These are phyloP conservation scores for Cheilosia urbana DNA, from an alignment of 2,888 invertebrate species.

Conservation along the genomic window DNA sequence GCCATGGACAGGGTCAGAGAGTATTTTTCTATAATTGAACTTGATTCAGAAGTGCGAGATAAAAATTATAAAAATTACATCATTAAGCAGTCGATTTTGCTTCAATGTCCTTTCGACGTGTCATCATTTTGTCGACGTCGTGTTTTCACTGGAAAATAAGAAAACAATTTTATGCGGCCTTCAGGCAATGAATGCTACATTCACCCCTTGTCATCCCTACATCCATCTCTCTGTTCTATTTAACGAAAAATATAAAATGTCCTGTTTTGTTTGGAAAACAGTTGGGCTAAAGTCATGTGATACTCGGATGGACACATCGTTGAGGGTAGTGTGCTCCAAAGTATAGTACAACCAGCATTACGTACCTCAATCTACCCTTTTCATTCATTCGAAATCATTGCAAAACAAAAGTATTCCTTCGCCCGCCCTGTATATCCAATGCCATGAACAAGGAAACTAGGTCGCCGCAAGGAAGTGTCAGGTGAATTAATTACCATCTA, in stretches of 20 bases:
- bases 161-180: too few species aligned
- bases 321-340: conserved; percentile 2
- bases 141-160: too few species aligned
- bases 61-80: too few species aligned
- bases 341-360: conserved; percentile 36
- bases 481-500: conserved; percentile 68
- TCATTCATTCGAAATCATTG: conserved; percentile 54
- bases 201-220: conserved; percentile 31
- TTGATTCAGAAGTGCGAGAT: too few species aligned
- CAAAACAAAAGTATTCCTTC: conserved; percentile 13
- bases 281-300: too few species aligned
- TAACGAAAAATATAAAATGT: conserved; percentile 34
- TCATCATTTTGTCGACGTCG: too few species aligned
- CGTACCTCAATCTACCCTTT: conserved; percentile 31
- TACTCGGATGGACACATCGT: too few species aligned
- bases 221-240: conserved; percentile 21
- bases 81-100: too few species aligned
- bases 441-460: conserved; percentile 28
- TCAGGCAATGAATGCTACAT: conserved; percentile 18
- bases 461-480: conserved; percentile 60
- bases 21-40: too few species aligned
- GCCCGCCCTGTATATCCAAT: too few species aligned
- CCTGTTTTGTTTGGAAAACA: neutral
- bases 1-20: too few species aligned
- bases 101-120: too few species aligned